Conservation (phyloP, 1,140 invertebrate species). For the Conopomorpha cramerella region DNA sequence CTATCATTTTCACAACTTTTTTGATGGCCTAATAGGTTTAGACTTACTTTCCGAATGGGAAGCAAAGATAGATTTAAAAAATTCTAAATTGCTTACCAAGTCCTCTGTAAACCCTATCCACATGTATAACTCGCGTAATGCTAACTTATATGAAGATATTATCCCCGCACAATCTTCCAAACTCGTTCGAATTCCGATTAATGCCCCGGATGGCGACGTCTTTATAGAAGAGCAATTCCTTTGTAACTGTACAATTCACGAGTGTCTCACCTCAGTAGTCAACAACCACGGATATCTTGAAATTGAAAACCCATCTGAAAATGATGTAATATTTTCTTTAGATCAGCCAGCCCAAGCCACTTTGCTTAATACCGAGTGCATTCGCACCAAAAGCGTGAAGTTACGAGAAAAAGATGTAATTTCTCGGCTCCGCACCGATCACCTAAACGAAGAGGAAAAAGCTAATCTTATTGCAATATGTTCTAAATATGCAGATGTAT, state of each 20-base stretch:
- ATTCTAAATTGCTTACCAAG: too few relatives aligned
- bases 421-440: constrained; percentile 1
- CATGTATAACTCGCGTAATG: constrained; percentile 1
- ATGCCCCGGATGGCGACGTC: constrained; percentile 1
- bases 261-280: constrained; percentile 1
- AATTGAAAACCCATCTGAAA: constrained; percentile 1
- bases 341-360: not conserved
- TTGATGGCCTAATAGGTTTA: constrained; percentile 1
- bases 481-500: too few relatives aligned
- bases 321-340: constrained; percentile 2
- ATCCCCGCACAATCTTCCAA: not conserved
- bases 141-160: constrained; percentile 1
- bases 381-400: too few relatives aligned
- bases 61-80: constrained; percentile 1
- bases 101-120: not conserved
- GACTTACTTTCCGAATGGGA: not conserved
- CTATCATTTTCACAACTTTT: constrained; percentile 1
- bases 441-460: constrained; percentile 3
- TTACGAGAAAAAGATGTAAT: too few relatives aligned
- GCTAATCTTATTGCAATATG: constrained; percentile 1
- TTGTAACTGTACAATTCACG: constrained; percentile 1
- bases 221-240: not conserved
- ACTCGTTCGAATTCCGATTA: constrained; percentile 1
- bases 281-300: constrained; percentile 1
- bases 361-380: too few relatives aligned